Conservation (phyloP, 2,113 vertebrate species). For the Hassar affinis region DNA sequence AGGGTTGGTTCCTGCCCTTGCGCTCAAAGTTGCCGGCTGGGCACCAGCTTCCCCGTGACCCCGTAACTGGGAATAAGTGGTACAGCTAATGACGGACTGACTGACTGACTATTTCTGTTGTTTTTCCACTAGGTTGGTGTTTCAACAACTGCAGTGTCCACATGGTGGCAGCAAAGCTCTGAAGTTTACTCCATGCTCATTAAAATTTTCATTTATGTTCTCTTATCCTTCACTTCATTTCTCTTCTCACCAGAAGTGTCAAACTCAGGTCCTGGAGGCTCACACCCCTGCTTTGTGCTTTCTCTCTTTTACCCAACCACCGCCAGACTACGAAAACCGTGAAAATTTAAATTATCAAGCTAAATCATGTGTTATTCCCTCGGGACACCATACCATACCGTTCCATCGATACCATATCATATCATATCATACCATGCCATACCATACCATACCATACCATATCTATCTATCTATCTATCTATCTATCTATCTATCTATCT, state of each 20-base stretch:
- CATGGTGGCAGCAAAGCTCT: conserved; percentile 19
- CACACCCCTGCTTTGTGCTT: background rate
- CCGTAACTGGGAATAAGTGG: no score
- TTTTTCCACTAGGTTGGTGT: no score
- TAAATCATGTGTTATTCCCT: background rate
- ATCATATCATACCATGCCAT: no score
- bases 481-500: background rate
- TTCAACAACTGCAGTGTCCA: background rate
- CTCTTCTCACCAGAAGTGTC: background rate
- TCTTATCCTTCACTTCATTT: background rate
- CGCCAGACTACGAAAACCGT: background rate
- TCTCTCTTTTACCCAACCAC: background rate
- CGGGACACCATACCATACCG: no score
- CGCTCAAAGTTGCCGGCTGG: no score
- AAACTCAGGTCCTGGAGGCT: background rate
- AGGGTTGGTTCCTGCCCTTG: no score
- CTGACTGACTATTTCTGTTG: background rate
- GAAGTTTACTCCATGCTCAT: background rate
- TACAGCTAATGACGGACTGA: no score
- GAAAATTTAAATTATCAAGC: background rate
- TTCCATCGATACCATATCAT: background rate
- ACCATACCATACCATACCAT: no score
- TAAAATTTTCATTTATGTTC: background rate
- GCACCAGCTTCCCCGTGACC: no score
- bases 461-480: no score